Percentiles rank a stretch among this genome's conserved stretches.
These are phyloP conservation scores for Girardinus metallicus DNA, from an alignment of 2,797 vertebrate genomes.

Conservation along the genomic window DNA sequence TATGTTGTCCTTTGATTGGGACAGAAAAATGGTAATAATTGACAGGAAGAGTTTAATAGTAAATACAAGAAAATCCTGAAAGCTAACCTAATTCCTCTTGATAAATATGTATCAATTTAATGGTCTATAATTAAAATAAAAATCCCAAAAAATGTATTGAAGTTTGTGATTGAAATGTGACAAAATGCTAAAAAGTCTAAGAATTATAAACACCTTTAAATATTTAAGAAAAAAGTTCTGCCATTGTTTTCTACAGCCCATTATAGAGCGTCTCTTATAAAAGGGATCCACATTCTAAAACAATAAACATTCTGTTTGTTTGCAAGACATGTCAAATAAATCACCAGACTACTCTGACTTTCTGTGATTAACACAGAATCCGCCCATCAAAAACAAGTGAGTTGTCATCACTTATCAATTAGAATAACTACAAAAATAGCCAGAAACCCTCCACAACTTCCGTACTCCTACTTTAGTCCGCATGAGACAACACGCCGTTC, in stretches of 20 bases:
- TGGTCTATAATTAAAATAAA: not conserved
- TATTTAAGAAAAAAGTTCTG: not conserved
- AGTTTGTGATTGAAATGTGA: not conserved
- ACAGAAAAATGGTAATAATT: not conserved
- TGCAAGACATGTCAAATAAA: not conserved
- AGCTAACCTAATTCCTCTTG: not conserved
- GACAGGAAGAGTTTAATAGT: not conserved
- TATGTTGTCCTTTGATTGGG: not conserved
- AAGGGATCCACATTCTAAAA: not conserved
- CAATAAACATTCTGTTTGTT: not conserved
- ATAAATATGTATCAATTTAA: not conserved
- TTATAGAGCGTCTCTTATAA: not conserved
- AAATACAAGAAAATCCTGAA: not conserved
- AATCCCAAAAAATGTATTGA: not conserved
- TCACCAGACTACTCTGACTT: not conserved
- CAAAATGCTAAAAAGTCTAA: not conserved
- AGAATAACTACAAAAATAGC: conserved; percentile 2
- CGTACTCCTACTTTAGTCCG: conserved; percentile 33
- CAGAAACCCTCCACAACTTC: conserved; percentile 30
- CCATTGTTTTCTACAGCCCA: not conserved
- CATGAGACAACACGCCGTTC: conserved; percentile 60
- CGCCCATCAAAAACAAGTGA: conserved; percentile 13
- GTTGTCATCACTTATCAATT: conserved; percentile 40
- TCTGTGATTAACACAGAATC: not conserved
- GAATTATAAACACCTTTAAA: not conserved